Conservation (phyloP, 2,888 invertebrate species). For the Apamea epomidion region DNA sequence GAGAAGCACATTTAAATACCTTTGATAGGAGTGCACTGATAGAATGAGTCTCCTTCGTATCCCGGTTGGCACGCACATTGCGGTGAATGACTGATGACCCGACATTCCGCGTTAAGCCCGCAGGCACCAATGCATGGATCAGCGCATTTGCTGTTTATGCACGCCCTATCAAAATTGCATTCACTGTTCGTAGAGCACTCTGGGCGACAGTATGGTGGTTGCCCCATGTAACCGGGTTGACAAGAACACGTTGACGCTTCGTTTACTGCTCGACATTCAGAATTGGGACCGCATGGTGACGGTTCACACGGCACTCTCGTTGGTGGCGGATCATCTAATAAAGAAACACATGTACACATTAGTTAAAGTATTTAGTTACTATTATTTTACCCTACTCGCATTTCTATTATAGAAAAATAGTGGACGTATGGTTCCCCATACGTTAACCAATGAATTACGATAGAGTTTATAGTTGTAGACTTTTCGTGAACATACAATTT, state of each 20-base stretch:
- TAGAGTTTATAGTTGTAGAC: neutral
- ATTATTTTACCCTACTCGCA: neutral
- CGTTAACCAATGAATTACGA: neutral
- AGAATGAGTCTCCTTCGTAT: constrained; percentile 95
- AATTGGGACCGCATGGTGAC: constrained; percentile 95
- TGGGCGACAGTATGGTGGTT: constrained; percentile 94
- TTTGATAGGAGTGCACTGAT: constrained; percentile 89
- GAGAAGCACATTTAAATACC: constrained; percentile 70
- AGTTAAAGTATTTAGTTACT: neutral
- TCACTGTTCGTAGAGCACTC: constrained; percentile 96
- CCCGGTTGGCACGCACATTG: constrained; percentile 94
- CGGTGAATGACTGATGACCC: constrained; percentile 96
- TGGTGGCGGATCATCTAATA: constrained; percentile 75
- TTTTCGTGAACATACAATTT: neutral
- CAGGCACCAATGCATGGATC: constrained; percentile 96
- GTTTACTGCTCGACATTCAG: constrained; percentile 91
- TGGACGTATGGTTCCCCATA: neutral
- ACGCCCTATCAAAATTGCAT: constrained; percentile 94
- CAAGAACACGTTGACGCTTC: constrained; percentile 93
- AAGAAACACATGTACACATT: constrained; percentile 13
- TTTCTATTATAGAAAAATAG: neutral
- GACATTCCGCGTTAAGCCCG: constrained; percentile 94
- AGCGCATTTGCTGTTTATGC: constrained; percentile 94
- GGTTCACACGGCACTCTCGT: constrained; percentile 91
- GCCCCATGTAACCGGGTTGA: constrained; percentile 92